Conservation (phyloP, 2,113 vertebrate genomes). For the zebrafish (Danio rerio) region GRCz12tu NC_133180.1:16358001-16358500, state of each 20-base stretch:
- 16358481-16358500: not conserved
- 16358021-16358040: too few species aligned
- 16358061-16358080: not conserved
- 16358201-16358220: not conserved
- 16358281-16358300: not conserved
- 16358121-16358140: too few species aligned
- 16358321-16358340: not conserved
- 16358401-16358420: not conserved
- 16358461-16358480: slow-evolving; percentile 30
- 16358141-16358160: not conserved
- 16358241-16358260: not conserved
- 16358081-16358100: not conserved
- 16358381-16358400: not conserved
- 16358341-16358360: not conserved
- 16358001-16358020: too few species aligned
- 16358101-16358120: too few species aligned
- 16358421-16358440: not conserved
- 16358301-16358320: not conserved
- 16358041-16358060: not conserved
- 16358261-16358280: too few species aligned
- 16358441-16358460: not conserved
- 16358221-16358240: not conserved
- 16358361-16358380: slow-evolving; percentile 9
- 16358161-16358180: not conserved
- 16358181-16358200: not conserved